Conservation (phyloP, 2,888 invertebrate species). For the Polyommatus icarus region DNA sequence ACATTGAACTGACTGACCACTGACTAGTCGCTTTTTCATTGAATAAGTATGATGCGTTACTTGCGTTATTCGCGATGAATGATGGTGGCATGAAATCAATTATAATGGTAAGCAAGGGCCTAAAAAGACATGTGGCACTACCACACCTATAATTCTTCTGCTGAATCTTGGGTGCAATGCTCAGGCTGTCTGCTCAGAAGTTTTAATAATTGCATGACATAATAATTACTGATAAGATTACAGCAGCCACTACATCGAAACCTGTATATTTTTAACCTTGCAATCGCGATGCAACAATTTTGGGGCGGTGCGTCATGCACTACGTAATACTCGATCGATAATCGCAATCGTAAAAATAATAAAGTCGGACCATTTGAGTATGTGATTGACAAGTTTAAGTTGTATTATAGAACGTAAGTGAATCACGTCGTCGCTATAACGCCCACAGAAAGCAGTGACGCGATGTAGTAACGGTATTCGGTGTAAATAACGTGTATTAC, state of each 20-base stretch:
- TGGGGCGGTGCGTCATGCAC: not conserved
- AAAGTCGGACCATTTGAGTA: not conserved
- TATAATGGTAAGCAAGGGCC: no score
- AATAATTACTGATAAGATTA: constrained; percentile 7
- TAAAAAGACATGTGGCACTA: no score
- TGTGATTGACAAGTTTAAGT: not conserved
- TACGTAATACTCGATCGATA: not conserved
- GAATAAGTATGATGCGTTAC: not conserved
- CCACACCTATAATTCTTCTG: no score
- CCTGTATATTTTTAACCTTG: not conserved
- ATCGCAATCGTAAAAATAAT: not conserved
- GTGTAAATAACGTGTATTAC: constrained; percentile 30
- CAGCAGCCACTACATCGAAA: not conserved
- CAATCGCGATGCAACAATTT: not conserved
- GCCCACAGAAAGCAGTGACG: constrained; percentile 27
- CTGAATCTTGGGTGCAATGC: no score
- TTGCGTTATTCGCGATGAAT: no score
- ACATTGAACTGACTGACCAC: not conserved
- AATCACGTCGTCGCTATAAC: not conserved
- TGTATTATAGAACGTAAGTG: not conserved
- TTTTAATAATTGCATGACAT: not conserved
- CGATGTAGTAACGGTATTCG: constrained; percentile 19
- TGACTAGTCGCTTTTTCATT: not conserved
- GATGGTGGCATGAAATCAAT: no score
- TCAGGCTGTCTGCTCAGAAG: not conserved